Base-by-base conservation (phyloP, 2,113 vertebrate genomes). In the Phycodurus eques region DNA sequence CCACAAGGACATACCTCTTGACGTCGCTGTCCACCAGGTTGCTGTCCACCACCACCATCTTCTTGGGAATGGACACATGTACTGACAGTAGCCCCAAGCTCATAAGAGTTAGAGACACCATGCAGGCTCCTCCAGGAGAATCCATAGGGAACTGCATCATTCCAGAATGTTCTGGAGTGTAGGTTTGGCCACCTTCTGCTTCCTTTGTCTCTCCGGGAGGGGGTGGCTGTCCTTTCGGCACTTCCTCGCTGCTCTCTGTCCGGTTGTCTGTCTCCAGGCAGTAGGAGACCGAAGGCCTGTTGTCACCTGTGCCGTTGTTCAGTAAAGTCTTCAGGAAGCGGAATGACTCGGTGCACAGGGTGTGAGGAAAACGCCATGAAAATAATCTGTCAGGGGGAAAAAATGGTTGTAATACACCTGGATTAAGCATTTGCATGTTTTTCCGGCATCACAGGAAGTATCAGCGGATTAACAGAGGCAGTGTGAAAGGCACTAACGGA, bases 21-120 rank as follows among this genome's bases (percentile, higher is more conserved):
- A 93, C 92, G 64, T 96, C 94, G 0, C 91, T 96, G 80, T 98
- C 95, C 77, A 97, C 93, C 92, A 97, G 81, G 2, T 82, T 94
- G 78, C 95, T 96, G 93, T 99, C 97, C 80, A 99, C 95, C 73
- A 99, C 94, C 5, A 99, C 94, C 0, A 98, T 96, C 91, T 96
- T 95, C 76, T 97, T 95, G 0, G 96, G 96, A 53, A 99, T 95
- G 75, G 88, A 93, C 72, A 98, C 76, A 0, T 92, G 89, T 70
- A 98, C 93, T 0, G 92, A 92, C 0, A 98, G 70, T 31, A 96
- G 88, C 6, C 97, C 96, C 79, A 99, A 86, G 35, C 94, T 92
- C 81, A 98, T 92, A 0, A 99, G 93, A 59, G 91, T 92, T 31
- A 99, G 91, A 27, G 91, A 84, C 0, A 91, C 92, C 1, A 89